Evolutionary conservation across 2,113 vertebrate species (phyloP).

Genomic region (Scomber scombrus): DNA sequence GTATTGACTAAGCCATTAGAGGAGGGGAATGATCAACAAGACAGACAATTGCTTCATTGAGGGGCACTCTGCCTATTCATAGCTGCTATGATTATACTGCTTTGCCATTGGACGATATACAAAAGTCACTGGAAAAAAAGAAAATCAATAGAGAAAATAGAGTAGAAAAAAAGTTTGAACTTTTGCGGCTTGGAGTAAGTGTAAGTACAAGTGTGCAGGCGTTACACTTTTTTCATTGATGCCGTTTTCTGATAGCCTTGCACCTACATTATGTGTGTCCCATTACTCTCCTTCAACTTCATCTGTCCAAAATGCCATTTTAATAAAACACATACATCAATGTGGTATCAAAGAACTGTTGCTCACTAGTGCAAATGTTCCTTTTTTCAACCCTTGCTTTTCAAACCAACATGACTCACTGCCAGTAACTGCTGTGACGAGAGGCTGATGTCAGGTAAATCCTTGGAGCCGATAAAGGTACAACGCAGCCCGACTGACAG

Average conservation of each 20-base stretch:
- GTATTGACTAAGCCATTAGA: conserved; percentile 73
- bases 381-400: conserved; percentile 12
- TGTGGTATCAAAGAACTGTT: not conserved
- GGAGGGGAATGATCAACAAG: conserved; percentile 56
- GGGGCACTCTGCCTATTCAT: conserved; percentile 19
- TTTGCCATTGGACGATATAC: not conserved
- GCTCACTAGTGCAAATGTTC: conserved; percentile 12
- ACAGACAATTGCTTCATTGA: conserved; percentile 42
- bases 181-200: too few relatives aligned
- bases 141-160: too few relatives aligned
- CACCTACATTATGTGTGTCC: too few relatives aligned
- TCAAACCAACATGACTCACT: conserved; percentile 26
- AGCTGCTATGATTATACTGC: not conserved
- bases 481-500: conserved; percentile 14
- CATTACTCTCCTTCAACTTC: too few relatives aligned
- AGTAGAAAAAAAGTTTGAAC: too few relatives aligned
- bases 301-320: not conserved
- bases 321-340: conserved; percentile 3
- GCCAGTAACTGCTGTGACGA: conserved; percentile 26
- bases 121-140: not conserved
- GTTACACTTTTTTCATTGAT: too few relatives aligned
- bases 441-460: conserved; percentile 36
- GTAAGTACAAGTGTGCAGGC: too few relatives aligned
- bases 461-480: not conserved
- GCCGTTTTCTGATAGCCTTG: too few relatives aligned